Base-by-base conservation (phyloP, 2,888 invertebrate species). In the Elmis aenea region DNA sequence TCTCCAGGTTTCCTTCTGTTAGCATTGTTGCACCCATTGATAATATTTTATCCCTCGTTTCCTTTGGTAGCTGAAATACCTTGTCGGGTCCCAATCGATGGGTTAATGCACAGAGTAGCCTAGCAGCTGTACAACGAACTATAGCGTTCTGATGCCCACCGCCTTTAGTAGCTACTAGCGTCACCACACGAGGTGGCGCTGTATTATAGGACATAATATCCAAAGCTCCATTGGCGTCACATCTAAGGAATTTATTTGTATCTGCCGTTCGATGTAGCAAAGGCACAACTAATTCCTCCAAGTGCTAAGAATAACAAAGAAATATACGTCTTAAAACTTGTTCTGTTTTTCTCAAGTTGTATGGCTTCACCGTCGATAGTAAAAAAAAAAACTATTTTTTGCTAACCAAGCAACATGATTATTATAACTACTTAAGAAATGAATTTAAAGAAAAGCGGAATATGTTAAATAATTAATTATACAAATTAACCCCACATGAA, bases 261-360 rank as follows among this genome's bases (percentile, higher is more conserved):
- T 97, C 96, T 0, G 93, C 92, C 29, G 90, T 86, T 42, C 94
- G 83, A 51, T 87, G 85, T 15, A 96, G 73, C 37, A 96, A 69
- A 5, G 87, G 83, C 12, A 76, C 79, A 1, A 84, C 83, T 30
- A 92, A 75, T 59, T 90, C 88, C 58, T 96, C 95, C 33, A 92
- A 71, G 67, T 95, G 94, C 70, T 87, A 69, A 11, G 30, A 44
- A 33, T 6, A 33, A 37, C 10, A 26, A 2, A 29, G 24, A 27
- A 33, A n/a, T 9, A 30, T 29, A 16, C 14, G 15, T 26, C 37
- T 26, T 33, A 16, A 34, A n/a, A n/a, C n/a, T n/a, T n/a, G n/a
- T n/a, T n/a, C n/a, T n/a, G n/a, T n/a, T n/a, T n/a, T n/a, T n/a
- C n/a, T n/a, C n/a, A n/a, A n/a, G n/a, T n/a, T n/a, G n/a, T n/a